phyloP scores from a whole-genome alignment of 2,113 vertebrate species.

The Sebastes fasciatus region DNA sequence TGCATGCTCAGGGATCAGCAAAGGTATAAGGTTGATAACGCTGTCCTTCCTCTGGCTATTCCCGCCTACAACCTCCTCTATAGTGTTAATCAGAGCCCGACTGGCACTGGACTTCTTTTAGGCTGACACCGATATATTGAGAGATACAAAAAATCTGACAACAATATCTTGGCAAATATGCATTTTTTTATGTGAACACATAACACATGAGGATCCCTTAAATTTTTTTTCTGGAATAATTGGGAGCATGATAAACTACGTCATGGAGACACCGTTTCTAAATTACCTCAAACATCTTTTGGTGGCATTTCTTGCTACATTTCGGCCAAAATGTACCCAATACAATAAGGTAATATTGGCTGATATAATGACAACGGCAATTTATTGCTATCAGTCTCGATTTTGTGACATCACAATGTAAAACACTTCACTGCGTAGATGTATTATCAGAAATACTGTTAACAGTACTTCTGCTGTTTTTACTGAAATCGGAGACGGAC shows the following conservation, averaged over 20 bases:
- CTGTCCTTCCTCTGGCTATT: slow-evolving; percentile 6
- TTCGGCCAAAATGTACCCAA: background rate
- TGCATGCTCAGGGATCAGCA: slow-evolving; percentile 15
- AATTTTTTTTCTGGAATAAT: background rate
- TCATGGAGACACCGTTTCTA: no score
- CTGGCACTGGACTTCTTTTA: background rate
- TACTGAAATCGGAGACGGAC: background rate
- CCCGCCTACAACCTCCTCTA: background rate
- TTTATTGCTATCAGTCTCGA: background rate
- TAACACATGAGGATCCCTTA: background rate
- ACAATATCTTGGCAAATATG: background rate
- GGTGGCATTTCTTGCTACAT: background rate
- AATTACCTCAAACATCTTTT: background rate
- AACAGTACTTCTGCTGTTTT: background rate
- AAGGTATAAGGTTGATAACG: slow-evolving; percentile 38
- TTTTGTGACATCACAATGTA: background rate
- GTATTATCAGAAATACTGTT: background rate
- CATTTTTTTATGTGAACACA: background rate
- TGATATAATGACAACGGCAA: no score
- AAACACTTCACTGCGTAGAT: background rate
- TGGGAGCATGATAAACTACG: background rate
- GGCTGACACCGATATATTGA: background rate
- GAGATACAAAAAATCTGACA: background rate
- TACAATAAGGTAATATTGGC: no score
- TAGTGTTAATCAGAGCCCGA: background rate